These are phyloP conservation scores for Cricetomys ansorgei DNA, from an alignment of 2,113 vertebrate species.

Conservation along the genomic window DNA sequence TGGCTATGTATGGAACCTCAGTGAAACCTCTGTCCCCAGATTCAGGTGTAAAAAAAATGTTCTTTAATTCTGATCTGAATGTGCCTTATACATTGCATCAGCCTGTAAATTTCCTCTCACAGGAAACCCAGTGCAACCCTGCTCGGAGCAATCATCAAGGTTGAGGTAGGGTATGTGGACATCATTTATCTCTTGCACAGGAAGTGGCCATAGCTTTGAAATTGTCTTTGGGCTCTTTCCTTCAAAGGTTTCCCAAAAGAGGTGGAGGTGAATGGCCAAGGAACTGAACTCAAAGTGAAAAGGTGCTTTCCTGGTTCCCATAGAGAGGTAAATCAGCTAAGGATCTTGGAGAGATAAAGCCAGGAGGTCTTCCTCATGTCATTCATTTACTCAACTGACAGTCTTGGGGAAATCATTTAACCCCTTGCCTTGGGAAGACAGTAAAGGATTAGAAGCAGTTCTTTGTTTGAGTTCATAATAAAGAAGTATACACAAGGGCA, in stretches of 20 bases:
- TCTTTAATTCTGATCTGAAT: neutral
- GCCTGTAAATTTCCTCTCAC: constrained; percentile 52
- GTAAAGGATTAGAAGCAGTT: neutral
- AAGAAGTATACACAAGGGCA: neutral
- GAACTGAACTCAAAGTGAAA: constrained; percentile 15
- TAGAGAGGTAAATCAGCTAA: constrained; percentile 17
- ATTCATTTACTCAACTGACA: constrained; percentile 44
- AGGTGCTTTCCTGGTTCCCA: neutral
- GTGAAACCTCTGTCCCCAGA: constrained; percentile 37
- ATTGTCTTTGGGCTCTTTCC: constrained; percentile 54
- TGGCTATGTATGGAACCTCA: neutral
- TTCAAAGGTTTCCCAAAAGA: constrained; percentile 35
- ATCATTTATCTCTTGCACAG: constrained; percentile 65
- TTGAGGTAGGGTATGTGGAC: constrained; percentile 66
- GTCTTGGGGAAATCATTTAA: neutral
- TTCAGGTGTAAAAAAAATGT: constrained; percentile 26
- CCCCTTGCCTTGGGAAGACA: constrained; percentile 11
- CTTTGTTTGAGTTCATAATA: neutral
- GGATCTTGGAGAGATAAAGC: neutral
- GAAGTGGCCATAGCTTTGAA: constrained; percentile 71
- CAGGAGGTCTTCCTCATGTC: neutral
- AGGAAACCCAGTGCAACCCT: constrained; percentile 68
- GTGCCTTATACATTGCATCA: constrained; percentile 49
- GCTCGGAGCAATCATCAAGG: constrained; percentile 48
- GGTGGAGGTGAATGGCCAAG: neutral